Percentiles rank a stretch among this genome's conserved stretches.
phyloP scores from a whole-genome alignment of 2,797 vertebrate species.

The Alectoris magna region DNA sequence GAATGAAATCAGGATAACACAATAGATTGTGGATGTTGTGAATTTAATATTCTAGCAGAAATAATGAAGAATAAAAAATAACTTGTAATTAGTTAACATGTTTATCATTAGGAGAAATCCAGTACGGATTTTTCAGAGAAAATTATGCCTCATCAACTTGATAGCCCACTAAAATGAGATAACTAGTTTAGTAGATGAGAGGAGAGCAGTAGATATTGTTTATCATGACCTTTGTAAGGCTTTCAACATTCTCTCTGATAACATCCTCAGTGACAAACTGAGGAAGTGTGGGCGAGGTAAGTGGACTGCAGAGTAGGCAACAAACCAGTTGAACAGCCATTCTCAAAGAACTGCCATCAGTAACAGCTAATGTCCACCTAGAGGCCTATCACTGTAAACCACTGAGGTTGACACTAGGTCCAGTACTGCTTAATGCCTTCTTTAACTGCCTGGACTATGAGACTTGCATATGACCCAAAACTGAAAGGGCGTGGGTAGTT shows the following conservation, averaged over 20 bases:
- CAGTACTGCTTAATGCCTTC: not conserved
- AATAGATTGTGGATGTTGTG: not conserved
- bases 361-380: not conserved
- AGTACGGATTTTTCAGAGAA: not conserved
- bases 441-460: not conserved
- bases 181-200: not conserved
- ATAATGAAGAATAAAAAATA: not conserved
- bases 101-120: not conserved
- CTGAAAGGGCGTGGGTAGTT: too few relatives aligned
- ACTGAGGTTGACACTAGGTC: not conserved
- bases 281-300: not conserved
- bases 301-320: not conserved
- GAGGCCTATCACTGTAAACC: not conserved
- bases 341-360: not conserved
- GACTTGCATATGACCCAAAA: not conserved
- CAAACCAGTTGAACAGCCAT: not conserved
- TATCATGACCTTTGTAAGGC: not conserved
- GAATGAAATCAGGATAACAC: not conserved
- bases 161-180: not conserved
- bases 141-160: not conserved
- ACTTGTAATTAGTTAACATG: not conserved
- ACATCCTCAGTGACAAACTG: not conserved
- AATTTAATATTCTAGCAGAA: not conserved
- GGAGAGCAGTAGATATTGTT: not conserved
- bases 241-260: not conserved